A percentile compares a stretch with the other conserved stretches of the same genome.
Conservation (phyloP, 2,888 invertebrate genomes). For the Thysanoteuthis rhombus region DNA sequence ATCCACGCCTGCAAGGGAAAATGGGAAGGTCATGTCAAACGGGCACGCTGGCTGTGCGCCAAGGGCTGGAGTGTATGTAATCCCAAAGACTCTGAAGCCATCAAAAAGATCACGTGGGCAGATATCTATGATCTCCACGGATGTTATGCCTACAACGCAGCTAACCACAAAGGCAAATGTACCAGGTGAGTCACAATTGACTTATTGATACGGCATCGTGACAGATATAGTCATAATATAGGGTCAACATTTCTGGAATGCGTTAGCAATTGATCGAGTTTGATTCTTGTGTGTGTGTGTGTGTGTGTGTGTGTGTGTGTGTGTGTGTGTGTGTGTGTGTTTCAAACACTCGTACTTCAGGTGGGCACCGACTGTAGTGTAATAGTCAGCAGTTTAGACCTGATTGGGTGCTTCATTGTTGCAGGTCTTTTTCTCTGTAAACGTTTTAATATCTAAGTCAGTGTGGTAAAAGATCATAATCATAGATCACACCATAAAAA, state of each 20-base stretch:
- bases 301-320: neutral
- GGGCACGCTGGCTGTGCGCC: conserved; percentile 58
- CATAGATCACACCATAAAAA: too few species aligned
- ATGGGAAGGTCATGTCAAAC: conserved; percentile 65
- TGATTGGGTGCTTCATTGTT: too few species aligned
- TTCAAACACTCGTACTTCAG: too few species aligned
- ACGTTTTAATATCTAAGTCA: too few species aligned
- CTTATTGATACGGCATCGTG: neutral
- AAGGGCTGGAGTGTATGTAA: conserved; percentile 65
- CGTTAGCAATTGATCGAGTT: neutral
- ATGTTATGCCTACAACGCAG: conserved; percentile 66
- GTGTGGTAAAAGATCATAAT: too few species aligned
- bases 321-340: too few species aligned
- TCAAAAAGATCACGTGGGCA: conserved; percentile 59
- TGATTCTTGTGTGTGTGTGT: neutral
- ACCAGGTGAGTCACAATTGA: conserved; percentile 50
- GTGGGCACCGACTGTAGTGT: too few species aligned
- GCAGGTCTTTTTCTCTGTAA: too few species aligned
- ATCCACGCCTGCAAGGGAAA: conserved; percentile 62
- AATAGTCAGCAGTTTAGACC: too few species aligned
- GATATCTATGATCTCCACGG: conserved; percentile 60
- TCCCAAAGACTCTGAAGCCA: conserved; percentile 50
- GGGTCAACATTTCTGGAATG: too few species aligned
- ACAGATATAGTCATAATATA: too few species aligned
- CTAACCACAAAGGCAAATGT: conserved; percentile 58